Conservation (phyloP, 2,113 vertebrate species). For the Neopipo cinnamomea region DNA sequence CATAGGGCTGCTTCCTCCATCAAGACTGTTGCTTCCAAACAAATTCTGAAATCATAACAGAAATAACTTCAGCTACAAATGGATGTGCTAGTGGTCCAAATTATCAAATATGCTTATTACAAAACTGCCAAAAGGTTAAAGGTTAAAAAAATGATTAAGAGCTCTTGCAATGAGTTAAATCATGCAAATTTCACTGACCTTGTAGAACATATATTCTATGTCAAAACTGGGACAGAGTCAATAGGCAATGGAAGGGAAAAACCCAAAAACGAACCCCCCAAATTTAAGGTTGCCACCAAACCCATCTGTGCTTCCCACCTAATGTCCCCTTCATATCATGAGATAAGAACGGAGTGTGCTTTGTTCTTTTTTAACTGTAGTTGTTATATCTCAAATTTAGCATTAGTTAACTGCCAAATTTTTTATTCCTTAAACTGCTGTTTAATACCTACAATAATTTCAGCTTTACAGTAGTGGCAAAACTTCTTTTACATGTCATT, state of each 20-base stretch:
- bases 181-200: background rate
- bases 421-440: background rate
- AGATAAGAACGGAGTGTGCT: background rate
- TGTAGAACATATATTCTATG: background rate
- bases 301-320: background rate
- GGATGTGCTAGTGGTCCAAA: background rate
- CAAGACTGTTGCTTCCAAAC: constrained; percentile 80
- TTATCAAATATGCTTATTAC: background rate
- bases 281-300: background rate
- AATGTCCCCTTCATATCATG: background rate
- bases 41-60: constrained; percentile 71
- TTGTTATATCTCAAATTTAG: background rate
- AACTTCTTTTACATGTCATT: background rate
- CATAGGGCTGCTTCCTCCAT: constrained; percentile 91
- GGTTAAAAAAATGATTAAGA: background rate
- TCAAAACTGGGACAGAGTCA: background rate
- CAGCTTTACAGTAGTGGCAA: background rate
- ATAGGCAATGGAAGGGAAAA: background rate
- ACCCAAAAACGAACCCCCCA: background rate
- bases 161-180: constrained; percentile 3
- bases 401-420: background rate
- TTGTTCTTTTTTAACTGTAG: background rate
- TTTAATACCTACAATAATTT: background rate
- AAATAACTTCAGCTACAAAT: background rate
- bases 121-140: background rate